A percentile compares a stretch with the other conserved stretches of the same genome.
These are phyloP conservation scores for Andricus curvator DNA, from an alignment of 2,888 invertebrate species.

Conservation along the genomic window DNA sequence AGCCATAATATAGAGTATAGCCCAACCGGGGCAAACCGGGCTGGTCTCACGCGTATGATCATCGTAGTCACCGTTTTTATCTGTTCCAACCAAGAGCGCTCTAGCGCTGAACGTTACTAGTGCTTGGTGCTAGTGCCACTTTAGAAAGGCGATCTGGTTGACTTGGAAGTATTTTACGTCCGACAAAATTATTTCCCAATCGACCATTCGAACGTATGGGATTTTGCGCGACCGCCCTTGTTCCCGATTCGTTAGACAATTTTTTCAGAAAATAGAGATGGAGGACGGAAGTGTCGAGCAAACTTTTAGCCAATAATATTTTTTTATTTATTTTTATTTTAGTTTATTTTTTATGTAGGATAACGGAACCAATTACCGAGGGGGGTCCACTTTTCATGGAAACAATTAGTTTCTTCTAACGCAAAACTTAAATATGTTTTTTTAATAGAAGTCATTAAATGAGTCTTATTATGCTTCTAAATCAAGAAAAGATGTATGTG, in stretches of 20 bases:
- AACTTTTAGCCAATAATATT: background rate
- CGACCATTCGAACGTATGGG: slow-evolving; percentile 61
- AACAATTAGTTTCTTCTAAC: no score
- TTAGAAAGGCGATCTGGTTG: slow-evolving; percentile 70
- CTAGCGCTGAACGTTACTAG: background rate
- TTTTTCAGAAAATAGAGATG: slow-evolving; percentile 14
- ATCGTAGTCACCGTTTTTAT: slow-evolving; percentile 42
- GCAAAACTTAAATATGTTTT: no score
- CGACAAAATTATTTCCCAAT: slow-evolving; percentile 65
- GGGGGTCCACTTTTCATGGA: no score
- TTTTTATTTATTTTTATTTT: no score
- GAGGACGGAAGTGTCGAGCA: slow-evolving; percentile 22
- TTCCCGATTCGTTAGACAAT: slow-evolving; percentile 44
- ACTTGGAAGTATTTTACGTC: slow-evolving; percentile 60
- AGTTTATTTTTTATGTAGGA: no score
- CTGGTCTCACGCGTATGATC: slow-evolving; percentile 48
- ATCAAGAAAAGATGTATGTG: no score
- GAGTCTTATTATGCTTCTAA: no score
- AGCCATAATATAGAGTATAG: slow-evolving; percentile 43
- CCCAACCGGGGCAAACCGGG: slow-evolving; percentile 18
- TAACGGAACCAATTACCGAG: no score
- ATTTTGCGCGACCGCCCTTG: slow-evolving; percentile 64
- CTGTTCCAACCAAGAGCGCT: slow-evolving; percentile 40
- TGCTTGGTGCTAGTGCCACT: slow-evolving; percentile 55
- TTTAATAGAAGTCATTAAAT: no score